Percentiles rank a stretch among this genome's conserved stretches.
Conservation (phyloP, 2,113 vertebrate genomes). For the Oncorhynchus gorbuscha region DNA sequence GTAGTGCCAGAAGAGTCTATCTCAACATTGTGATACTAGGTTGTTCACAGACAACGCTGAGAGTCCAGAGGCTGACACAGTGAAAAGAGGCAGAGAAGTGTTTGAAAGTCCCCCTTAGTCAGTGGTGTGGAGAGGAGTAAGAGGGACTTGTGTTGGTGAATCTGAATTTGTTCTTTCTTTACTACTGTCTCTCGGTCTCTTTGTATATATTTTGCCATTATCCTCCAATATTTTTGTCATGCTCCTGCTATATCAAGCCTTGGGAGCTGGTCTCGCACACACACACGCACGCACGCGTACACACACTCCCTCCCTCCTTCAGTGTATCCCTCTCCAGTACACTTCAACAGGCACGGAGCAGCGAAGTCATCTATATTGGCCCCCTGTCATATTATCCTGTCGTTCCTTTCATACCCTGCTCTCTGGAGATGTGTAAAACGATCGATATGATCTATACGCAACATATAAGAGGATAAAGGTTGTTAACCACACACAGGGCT, state of each 20-base stretch:
- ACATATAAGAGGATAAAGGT: constrained; percentile 67
- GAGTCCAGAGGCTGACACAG: background rate
- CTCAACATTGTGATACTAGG: too few species aligned
- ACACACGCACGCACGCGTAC: too few species aligned
- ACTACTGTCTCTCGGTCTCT: background rate
- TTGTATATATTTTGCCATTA: background rate
- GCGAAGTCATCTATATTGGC: constrained; percentile 37
- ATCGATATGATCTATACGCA: constrained; percentile 66
- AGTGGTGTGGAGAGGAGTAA: background rate
- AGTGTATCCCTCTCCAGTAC: constrained; percentile 10
- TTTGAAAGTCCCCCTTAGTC: constrained; percentile 23
- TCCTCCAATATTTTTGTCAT: constrained; percentile 5
- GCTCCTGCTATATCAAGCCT: too few species aligned
- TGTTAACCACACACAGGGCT: constrained; percentile 62
- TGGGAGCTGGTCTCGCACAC: too few species aligned
- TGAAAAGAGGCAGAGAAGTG: constrained; percentile 11
- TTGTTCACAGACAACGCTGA: background rate
- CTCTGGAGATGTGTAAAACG: constrained; percentile 60
- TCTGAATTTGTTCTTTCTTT: background rate
- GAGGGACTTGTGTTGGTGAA: too few species aligned
- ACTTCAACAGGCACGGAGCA: background rate
- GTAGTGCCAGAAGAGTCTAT: too few species aligned
- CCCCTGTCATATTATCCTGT: constrained; percentile 66
- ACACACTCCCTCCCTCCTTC: constrained; percentile 24
- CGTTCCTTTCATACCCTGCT: constrained; percentile 49